Percentiles rank a stretch among this genome's conserved stretches.
phyloP scores from a whole-genome alignment of 2,888 invertebrate genomes.

The Chamaedrilus cognettii region DNA sequence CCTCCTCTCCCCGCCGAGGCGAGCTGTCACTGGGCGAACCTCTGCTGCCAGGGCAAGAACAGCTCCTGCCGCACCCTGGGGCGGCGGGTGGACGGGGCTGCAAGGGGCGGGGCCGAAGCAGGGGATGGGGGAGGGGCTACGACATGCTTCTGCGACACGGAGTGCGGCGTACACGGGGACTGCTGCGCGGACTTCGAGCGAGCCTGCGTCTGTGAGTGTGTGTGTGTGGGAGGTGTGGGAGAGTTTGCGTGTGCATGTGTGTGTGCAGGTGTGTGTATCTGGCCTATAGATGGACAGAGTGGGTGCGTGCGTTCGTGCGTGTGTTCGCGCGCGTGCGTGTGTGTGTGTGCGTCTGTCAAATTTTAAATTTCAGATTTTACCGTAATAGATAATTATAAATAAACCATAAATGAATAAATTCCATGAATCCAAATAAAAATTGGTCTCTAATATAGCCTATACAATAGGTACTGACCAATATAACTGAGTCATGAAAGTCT shows the following conservation, averaged over 20 bases:
- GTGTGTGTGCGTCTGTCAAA: background rate
- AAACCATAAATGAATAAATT: too few species aligned
- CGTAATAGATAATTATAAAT: too few species aligned
- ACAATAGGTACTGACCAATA: too few species aligned
- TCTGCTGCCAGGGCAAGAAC: constrained; percentile 1
- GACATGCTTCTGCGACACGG: background rate
- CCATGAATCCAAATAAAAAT: too few species aligned
- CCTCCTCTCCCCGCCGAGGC: too few species aligned
- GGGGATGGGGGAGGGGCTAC: background rate
- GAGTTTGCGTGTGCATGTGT: background rate
- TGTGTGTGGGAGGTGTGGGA: too few species aligned
- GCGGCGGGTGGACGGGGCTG: background rate
- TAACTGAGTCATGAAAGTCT: too few species aligned
- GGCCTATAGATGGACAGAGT: too few species aligned
- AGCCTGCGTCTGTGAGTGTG: background rate
- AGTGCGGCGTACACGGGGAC: background rate
- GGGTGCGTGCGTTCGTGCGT: too few species aligned
- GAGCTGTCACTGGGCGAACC: background rate
- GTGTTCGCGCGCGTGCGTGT: background rate
- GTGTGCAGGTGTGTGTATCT: background rate
- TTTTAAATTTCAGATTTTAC: too few species aligned
- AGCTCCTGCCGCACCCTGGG: background rate
- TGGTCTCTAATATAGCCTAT: too few species aligned
- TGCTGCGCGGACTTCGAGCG: background rate
- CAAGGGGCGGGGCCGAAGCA: too few species aligned